These are phyloP conservation scores for Forficula auricularia DNA, from an alignment of 1,140 invertebrate genomes.

Conservation along the genomic window DNA sequence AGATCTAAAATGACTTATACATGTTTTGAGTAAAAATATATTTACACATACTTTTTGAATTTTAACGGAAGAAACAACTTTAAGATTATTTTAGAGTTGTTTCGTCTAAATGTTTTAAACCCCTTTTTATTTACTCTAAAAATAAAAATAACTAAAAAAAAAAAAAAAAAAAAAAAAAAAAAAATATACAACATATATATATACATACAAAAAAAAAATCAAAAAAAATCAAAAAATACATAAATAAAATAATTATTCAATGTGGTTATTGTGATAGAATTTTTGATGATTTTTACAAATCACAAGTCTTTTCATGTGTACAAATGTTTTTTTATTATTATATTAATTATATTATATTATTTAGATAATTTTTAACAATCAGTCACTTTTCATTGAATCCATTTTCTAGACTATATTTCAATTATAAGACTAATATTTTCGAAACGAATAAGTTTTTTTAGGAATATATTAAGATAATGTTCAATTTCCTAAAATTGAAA, in stretches of 20 bases:
- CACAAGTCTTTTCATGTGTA: conserved; percentile 28
- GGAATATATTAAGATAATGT: conserved; percentile 2
- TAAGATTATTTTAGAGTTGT: neutral
- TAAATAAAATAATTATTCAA: conserved; percentile 24
- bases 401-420: conserved; percentile 10
- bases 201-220: conserved; percentile 1
- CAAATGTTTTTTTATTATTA: conserved; percentile 27
- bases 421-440: conserved; percentile 13
- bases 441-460: conserved; percentile 15
- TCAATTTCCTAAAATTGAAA: too few species aligned
- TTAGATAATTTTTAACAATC: conserved; percentile 19
- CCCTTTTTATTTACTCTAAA: conserved; percentile 13
- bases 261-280: conserved; percentile 37
- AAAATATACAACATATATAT: conserved; percentile 10
- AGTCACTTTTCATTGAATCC: conserved; percentile 24
- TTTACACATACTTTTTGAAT: conserved; percentile 36
- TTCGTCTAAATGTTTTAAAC: conserved; percentile 3
- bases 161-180: conserved; percentile 15
- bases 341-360: conserved; percentile 20
- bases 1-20: conserved; percentile 10
- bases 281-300: conserved; percentile 38
- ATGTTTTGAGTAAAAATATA: conserved; percentile 24
- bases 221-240: conserved; percentile 14
- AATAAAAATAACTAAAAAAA: too few species aligned
- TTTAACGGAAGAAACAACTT: conserved; percentile 14